Evolutionary conservation across 2,888 invertebrate species (phyloP).

Genomic region (Tipula confusa): DNA sequence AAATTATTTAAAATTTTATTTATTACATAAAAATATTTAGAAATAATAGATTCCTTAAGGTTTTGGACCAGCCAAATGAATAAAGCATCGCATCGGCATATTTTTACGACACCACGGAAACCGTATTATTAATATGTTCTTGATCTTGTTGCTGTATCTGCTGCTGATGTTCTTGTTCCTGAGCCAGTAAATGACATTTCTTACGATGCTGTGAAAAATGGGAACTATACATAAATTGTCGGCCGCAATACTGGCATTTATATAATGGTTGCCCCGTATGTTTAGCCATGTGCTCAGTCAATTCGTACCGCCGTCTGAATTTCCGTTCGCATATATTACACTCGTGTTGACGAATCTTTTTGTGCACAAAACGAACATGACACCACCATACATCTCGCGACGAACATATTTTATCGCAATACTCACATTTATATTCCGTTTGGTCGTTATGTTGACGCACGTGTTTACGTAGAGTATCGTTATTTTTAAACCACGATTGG

Average conservation of each 20-base stretch:
- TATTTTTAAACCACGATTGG: slow-evolving; percentile 36
- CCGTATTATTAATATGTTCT: not conserved
- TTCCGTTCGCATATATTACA: slow-evolving; percentile 35
- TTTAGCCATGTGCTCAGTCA: slow-evolving; percentile 40
- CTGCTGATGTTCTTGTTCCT: not conserved
- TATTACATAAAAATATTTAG: not conserved
- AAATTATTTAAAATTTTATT: not conserved
- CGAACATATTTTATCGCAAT: slow-evolving; percentile 34
- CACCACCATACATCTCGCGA: slow-evolving; percentile 34
- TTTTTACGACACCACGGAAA: not conserved
- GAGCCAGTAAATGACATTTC: slow-evolving; percentile 36
- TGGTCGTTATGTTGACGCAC: slow-evolving; percentile 34
- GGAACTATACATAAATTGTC: slow-evolving; percentile 40
- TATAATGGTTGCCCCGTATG: slow-evolving; percentile 42
- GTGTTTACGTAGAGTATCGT: slow-evolving; percentile 35
- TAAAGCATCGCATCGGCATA: not conserved
- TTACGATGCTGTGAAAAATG: slow-evolving; percentile 42
- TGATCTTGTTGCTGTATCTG: not conserved
- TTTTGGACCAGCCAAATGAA: not conserved
- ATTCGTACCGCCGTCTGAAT: slow-evolving; percentile 35
- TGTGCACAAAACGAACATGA: slow-evolving; percentile 36
- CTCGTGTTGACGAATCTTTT: slow-evolving; percentile 34
- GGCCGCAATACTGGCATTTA: slow-evolving; percentile 40
- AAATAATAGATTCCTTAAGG: not conserved
- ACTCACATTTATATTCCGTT: slow-evolving; percentile 34